Percentiles rank a stretch among this genome's conserved stretches.
Conservation (phyloP, 2,797 vertebrate species). For the Orestias chungarensis region DNA sequence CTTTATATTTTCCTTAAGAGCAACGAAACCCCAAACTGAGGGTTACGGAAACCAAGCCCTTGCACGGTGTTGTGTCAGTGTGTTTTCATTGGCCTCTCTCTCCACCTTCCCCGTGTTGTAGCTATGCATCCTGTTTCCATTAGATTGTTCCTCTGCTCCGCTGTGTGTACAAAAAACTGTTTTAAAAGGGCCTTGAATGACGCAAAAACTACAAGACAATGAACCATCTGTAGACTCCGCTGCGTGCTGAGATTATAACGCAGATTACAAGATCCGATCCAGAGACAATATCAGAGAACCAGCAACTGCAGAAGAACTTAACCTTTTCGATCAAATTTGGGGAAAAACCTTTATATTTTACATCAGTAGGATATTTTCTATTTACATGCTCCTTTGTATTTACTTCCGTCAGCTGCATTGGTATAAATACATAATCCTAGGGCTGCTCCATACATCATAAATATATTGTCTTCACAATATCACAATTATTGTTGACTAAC, state of each 20-base stretch:
- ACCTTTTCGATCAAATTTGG: neutral
- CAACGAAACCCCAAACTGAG: neutral
- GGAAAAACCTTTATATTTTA: neutral
- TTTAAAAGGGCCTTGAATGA: conserved; percentile 26
- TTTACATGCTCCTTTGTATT: neutral
- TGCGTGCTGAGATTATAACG: neutral
- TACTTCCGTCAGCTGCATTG: neutral
- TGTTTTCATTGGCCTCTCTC: conserved; percentile 53
- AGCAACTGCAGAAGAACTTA: neutral
- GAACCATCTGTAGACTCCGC: conserved; percentile 9
- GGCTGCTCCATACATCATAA: too few species aligned
- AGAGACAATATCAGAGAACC: neutral
- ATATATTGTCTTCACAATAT: too few species aligned
- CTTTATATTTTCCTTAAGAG: neutral
- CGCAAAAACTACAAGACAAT: conserved; percentile 41
- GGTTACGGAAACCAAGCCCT: conserved; percentile 23
- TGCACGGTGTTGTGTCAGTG: conserved; percentile 8
- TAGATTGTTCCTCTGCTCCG: conserved; percentile 42
- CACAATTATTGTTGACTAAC: too few species aligned
- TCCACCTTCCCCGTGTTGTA: conserved; percentile 34
- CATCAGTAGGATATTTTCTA: neutral
- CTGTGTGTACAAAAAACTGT: conserved; percentile 19
- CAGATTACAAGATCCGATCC: neutral
- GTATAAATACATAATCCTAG: neutral
- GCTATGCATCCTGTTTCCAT: conserved; percentile 62